These are phyloP conservation scores for Ianthella basta DNA, from an alignment of 37 sponge, comb jelly and placozoan genomes.

Conservation along the genomic window DNA sequence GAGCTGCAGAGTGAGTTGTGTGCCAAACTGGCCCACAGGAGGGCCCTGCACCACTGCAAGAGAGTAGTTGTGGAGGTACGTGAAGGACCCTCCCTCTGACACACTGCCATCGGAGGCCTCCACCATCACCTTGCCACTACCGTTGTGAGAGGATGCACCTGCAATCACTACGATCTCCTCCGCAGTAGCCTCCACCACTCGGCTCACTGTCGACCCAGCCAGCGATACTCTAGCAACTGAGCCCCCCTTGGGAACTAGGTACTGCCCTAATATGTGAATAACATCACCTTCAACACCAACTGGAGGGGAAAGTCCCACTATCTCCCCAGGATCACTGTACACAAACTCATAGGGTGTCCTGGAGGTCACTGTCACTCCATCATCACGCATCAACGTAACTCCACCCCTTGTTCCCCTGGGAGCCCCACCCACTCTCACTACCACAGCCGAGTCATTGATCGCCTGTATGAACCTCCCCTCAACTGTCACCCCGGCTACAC, in stretches of 20 bases:
- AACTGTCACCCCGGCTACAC: constrained; percentile 48
- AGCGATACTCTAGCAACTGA: constrained; percentile 41
- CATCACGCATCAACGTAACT: constrained; percentile 45
- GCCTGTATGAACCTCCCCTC: neutral
- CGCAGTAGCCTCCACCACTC: constrained; percentile 46
- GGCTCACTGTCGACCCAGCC: constrained; percentile 52
- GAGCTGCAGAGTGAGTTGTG: constrained; percentile 21
- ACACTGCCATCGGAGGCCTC: constrained; percentile 63
- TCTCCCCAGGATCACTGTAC: constrained; percentile 42
- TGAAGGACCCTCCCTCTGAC: constrained; percentile 37
- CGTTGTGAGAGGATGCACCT: constrained; percentile 53
- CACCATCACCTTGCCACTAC: constrained; percentile 42
- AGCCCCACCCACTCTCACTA: constrained; percentile 40
- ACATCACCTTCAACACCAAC: constrained; percentile 63
- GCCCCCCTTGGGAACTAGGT: neutral
- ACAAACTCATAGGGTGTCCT: constrained; percentile 45
- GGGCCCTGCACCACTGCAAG: constrained; percentile 40
- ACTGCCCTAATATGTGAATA: constrained; percentile 48
- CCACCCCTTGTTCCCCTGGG: constrained; percentile 2
- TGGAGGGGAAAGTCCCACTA: constrained; percentile 42
- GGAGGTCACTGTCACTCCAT: constrained; percentile 48
- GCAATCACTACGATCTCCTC: constrained; percentile 57
- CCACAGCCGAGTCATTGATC: constrained; percentile 1
- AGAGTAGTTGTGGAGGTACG: constrained; percentile 43
- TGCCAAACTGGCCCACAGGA: constrained; percentile 67